A percentile compares a stretch with the other conserved stretches of the same genome.
phyloP scores from a whole-genome alignment of 2,888 invertebrate species.

The Melitaea athalia region DNA sequence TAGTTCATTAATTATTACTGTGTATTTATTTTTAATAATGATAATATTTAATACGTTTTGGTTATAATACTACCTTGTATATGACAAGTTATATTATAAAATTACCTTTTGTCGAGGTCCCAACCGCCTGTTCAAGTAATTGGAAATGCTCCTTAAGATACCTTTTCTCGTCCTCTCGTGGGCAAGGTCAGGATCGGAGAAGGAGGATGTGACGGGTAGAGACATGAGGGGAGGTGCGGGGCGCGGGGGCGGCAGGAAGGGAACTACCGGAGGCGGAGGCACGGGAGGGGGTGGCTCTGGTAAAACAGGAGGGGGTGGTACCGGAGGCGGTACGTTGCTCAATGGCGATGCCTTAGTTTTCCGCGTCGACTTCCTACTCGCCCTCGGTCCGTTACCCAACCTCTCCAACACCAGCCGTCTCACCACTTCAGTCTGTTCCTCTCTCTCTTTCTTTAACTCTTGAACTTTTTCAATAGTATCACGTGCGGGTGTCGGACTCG shows the following conservation, averaged over 20 bases:
- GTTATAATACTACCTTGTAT: not conserved
- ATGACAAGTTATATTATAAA: slow-evolving; percentile 1
- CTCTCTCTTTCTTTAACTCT: slow-evolving; percentile 89
- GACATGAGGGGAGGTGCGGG: slow-evolving; percentile 57
- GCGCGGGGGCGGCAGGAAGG: slow-evolving; percentile 47
- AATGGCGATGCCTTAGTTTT: slow-evolving; percentile 51
- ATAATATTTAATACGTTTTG: not conserved
- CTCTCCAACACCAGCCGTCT: slow-evolving; percentile 92
- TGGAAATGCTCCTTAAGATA: slow-evolving; percentile 92
- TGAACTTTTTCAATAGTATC: slow-evolving; percentile 85
- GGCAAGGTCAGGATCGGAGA: slow-evolving; percentile 83
- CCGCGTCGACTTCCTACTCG: slow-evolving; percentile 51
- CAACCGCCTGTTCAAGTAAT: slow-evolving; percentile 89
- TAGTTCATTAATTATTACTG: slow-evolving; percentile 16
- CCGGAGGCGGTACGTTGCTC: slow-evolving; percentile 49
- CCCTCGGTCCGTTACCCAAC: slow-evolving; percentile 67
- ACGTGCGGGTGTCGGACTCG: slow-evolving; percentile 66
- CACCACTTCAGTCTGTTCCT: slow-evolving; percentile 91
- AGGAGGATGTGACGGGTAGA: slow-evolving; percentile 69
- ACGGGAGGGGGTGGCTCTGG: slow-evolving; percentile 54
- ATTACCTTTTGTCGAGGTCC: slow-evolving; percentile 83
- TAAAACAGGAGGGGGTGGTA: slow-evolving; percentile 58
- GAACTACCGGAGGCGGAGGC: slow-evolving; percentile 45
- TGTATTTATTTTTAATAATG: slow-evolving; percentile 20
- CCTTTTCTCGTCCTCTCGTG: slow-evolving; percentile 87